Percentiles rank a stretch among this genome's conserved stretches.
Evolutionary conservation across 2,888 invertebrate species (phyloP).

Genomic region (Xestia c-nigrum): DNA sequence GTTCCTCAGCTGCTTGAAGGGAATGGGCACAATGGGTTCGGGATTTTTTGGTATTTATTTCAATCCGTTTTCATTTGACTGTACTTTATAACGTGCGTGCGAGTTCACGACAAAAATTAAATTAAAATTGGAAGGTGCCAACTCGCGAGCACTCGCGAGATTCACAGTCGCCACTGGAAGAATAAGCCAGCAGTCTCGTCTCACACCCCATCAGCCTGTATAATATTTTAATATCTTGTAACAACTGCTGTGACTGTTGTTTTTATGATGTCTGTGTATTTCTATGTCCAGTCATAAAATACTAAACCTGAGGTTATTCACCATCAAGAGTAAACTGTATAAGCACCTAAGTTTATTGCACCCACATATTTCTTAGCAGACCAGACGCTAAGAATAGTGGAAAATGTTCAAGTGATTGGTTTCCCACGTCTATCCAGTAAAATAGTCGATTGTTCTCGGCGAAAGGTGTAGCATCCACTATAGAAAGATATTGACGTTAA

Average conservation of each 20-base stretch:
- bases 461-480: constrained; percentile 53
- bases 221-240: neutral
- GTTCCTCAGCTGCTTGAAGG: no score
- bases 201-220: no score
- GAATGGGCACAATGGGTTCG: no score
- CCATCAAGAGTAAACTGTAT: constrained; percentile 21
- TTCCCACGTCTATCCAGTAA: constrained; percentile 54
- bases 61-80: no score
- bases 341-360: constrained; percentile 54
- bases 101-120: no score
- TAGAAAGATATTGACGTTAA: constrained; percentile 39
- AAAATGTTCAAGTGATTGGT: constrained; percentile 46
- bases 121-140: no score
- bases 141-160: no score
- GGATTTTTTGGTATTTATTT: no score
- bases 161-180: no score
- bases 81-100: no score
- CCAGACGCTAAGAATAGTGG: constrained; percentile 31
- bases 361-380: constrained; percentile 28
- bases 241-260: neutral
- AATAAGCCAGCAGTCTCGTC: no score
- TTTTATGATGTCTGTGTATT: neutral
- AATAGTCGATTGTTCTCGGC: constrained; percentile 54
- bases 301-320: constrained; percentile 29
- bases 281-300: neutral